Conservation (phyloP, 2,888 invertebrate genomes). For the Sericinus montela region DNA sequence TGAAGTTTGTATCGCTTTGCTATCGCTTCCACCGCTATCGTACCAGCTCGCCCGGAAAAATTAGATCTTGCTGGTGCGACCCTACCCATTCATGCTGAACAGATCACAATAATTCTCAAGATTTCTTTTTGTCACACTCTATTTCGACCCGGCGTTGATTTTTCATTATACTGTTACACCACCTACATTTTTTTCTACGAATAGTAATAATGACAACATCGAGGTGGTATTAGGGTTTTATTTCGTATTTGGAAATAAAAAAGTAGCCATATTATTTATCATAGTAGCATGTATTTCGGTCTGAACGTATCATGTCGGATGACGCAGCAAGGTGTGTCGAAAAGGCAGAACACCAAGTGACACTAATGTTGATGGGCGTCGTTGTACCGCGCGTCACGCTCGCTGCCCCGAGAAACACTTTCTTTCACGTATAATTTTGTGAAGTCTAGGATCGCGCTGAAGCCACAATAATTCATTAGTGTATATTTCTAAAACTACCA, state of each 20-base stretch:
- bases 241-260: constrained; percentile 1
- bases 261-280: constrained; percentile 2
- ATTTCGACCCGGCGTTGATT: constrained; percentile 40
- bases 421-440: constrained; percentile 67
- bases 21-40: constrained; percentile 47
- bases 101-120: constrained; percentile 54
- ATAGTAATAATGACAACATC: background rate
- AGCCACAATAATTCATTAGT: constrained; percentile 6
- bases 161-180: constrained; percentile 34
- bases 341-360: constrained; percentile 55
- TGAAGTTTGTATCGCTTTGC: constrained; percentile 50
- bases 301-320: constrained; percentile 48
- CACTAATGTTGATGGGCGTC: constrained; percentile 49
- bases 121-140: constrained; percentile 72
- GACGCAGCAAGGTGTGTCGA: constrained; percentile 59
- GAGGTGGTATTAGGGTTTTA: background rate
- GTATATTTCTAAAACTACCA: background rate
- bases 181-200: constrained; percentile 20
- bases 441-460: constrained; percentile 29
- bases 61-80: constrained; percentile 69
- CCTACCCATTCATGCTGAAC: constrained; percentile 74
- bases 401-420: constrained; percentile 57
- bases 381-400: constrained; percentile 61
- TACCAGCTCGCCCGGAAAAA: constrained; percentile 61
- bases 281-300: background rate